Evolutionary conservation across 2,113 vertebrate genomes (phyloP), one percentile per base, ranked within the genome.

Genomic region (Mesocricetus auratus): DNA sequence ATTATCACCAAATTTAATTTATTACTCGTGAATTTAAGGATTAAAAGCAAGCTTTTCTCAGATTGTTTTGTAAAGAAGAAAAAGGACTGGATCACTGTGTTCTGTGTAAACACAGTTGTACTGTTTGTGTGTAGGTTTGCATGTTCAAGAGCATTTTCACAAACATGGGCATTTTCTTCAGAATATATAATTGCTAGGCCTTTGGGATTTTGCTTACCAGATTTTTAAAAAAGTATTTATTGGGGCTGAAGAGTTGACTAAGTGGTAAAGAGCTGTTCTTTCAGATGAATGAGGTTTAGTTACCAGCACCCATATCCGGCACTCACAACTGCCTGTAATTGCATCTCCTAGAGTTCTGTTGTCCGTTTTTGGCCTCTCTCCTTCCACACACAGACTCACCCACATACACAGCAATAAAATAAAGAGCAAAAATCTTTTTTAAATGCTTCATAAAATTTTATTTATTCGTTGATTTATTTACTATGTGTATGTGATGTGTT

Each of bases 41-140:
- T 86, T 93, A 93, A 94, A 92, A 95, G 62, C 39, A 93, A 62
- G 21, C 66, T 6, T 53, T 94, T 87, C 64, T 91, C 58, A 75
- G 7, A 7, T 86, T 90, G 21, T 94, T 90, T 19, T 45, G 66
- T 89, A 42, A 91, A 91, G 24, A 94, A 87, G 74, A 58, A n/a
- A 86, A n/a, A 47, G 62, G 71, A 77, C 86, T 93, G 79, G 10
- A 90, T 3, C 64, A 68, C 78, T 90, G 12, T 69, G 5, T 86
- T 81, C 85, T 83, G n/a, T 85, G 86, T 93, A 68, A 74, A 86
- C 39, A 12, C 36, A 33, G 95, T 26, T 78, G 8, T 81, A 29
- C 16, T 79, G 0, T 77, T 56, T 94, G 31, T 89, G 19, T 87
- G 13, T 26, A 47, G 85, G 36, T 78, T 50, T 90, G 36, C 45